Conservation (phyloP, 2,113 vertebrate species). For the Melospiza melodia region DNA sequence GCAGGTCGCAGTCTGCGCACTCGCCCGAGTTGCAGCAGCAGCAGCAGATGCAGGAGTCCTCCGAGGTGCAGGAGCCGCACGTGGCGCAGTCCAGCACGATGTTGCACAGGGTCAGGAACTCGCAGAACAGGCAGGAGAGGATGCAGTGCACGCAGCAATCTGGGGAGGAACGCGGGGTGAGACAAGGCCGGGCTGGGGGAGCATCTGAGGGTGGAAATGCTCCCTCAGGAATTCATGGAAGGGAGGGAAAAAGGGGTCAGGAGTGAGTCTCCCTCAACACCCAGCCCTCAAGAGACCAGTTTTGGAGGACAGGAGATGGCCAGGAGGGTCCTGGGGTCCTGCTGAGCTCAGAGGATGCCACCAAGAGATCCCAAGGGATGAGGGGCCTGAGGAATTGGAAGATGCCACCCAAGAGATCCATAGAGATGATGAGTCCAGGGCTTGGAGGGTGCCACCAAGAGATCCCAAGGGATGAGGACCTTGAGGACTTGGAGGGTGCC, state of each 20-base stretch:
- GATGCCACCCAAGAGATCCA: too few relatives aligned
- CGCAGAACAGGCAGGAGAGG: conserved; percentile 97
- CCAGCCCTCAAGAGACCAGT: neutral
- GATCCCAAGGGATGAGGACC: too few relatives aligned
- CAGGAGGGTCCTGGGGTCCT: neutral
- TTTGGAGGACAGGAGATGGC: neutral
- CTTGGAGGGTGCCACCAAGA: too few relatives aligned
- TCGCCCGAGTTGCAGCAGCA: conserved; percentile 92
- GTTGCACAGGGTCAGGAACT: conserved; percentile 98
- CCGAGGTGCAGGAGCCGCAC: conserved; percentile 92
- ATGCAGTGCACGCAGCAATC: conserved; percentile 99
- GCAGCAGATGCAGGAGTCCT: conserved; percentile 94
- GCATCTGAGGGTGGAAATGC: neutral
- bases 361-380: too few relatives aligned
- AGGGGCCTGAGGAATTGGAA: rapidly evolving
- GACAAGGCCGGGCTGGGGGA: neutral
- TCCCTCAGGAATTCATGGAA: neutral
- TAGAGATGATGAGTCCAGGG: neutral
- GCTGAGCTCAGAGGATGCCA: neutral
- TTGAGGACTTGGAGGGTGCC: rapidly evolving
- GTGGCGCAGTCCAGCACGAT: conserved; percentile 95
- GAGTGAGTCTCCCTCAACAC: neutral
- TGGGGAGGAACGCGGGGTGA: conserved; percentile 3
- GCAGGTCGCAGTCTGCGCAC: conserved; percentile 93
- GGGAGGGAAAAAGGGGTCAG: neutral